Percentiles rank a stretch among this genome's conserved stretches.
phyloP scores from a whole-genome alignment of 2,113 vertebrate genomes.

The Salvelinus sp. region DNA sequence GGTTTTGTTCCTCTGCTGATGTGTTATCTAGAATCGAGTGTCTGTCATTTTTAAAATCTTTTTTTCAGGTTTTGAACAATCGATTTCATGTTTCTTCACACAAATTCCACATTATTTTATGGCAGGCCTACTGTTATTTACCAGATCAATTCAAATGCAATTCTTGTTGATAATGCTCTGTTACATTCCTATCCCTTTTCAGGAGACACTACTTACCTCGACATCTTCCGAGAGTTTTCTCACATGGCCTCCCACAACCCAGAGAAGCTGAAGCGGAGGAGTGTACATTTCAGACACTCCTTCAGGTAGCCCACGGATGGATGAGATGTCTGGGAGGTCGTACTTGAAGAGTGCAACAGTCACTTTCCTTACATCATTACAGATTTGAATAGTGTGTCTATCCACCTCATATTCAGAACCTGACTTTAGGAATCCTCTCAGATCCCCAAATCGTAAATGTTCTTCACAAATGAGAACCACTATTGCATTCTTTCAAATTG shows the following conservation, averaged over 20 bases:
- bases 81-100: no score
- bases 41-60: no score
- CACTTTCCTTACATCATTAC: background rate
- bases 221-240: slow-evolving; percentile 88
- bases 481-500: background rate
- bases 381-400: no score
- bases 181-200: slow-evolving; percentile 31
- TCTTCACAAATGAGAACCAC: slow-evolving; percentile 1
- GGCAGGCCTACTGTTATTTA: background rate
- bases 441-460: background rate
- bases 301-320: slow-evolving; percentile 69
- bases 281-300: slow-evolving; percentile 81
- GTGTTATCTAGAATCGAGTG: background rate
- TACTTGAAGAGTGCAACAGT: slow-evolving; percentile 43
- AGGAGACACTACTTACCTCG: slow-evolving; percentile 86
- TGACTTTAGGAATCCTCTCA: slow-evolving; percentile 4
- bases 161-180: background rate
- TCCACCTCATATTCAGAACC: slow-evolving; percentile 22
- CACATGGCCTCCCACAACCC: slow-evolving; percentile 90
- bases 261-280: slow-evolving; percentile 82
- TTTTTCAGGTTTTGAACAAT: no score
- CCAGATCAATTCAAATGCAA: background rate
- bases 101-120: background rate
- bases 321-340: background rate
- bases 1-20: slow-evolving; percentile 18